phyloP scores from a whole-genome alignment of 1,140 invertebrate genomes.

The Prorops nasuta region DNA sequence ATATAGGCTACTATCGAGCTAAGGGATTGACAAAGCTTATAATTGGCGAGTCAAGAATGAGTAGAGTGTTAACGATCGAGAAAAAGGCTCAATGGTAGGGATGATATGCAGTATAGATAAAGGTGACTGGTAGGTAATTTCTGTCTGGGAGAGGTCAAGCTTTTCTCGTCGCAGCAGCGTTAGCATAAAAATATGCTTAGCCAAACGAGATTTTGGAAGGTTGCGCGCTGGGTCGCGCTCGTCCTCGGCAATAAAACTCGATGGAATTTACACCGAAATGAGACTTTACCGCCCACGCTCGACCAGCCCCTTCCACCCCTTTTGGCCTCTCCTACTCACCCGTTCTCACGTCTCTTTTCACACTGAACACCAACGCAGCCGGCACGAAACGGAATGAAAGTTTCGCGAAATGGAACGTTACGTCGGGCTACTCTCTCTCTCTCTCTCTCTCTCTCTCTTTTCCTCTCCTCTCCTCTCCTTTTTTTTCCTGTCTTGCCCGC shows the following conservation, averaged over 20 bases:
- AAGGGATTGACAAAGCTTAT: too few relatives aligned
- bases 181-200: slow-evolving; percentile 32
- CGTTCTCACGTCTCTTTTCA: background rate
- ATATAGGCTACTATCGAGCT: too few relatives aligned
- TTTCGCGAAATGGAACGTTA: slow-evolving; percentile 22
- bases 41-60: too few relatives aligned
- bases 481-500: background rate
- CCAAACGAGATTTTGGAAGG: slow-evolving; percentile 26
- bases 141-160: too few relatives aligned
- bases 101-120: too few relatives aligned
- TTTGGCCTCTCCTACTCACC: too few relatives aligned
- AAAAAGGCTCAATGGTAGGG: too few relatives aligned
- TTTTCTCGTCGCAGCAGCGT: too few relatives aligned
- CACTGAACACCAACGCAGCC: background rate
- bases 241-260: slow-evolving; percentile 27
- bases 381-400: slow-evolving; percentile 8
- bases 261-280: slow-evolving; percentile 34
- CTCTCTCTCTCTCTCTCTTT: background rate
- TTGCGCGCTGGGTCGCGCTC: too few relatives aligned
- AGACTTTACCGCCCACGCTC: slow-evolving; percentile 22
- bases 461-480: background rate
- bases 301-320: background rate
- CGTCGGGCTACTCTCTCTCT: background rate
- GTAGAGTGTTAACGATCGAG: too few relatives aligned
- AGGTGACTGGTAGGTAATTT: too few relatives aligned